Percentiles rank a stretch among this genome's conserved stretches.
Evolutionary conservation across 2,888 invertebrate genomes (phyloP).

Genomic region (Lasioglossum zephyrum): DNA sequence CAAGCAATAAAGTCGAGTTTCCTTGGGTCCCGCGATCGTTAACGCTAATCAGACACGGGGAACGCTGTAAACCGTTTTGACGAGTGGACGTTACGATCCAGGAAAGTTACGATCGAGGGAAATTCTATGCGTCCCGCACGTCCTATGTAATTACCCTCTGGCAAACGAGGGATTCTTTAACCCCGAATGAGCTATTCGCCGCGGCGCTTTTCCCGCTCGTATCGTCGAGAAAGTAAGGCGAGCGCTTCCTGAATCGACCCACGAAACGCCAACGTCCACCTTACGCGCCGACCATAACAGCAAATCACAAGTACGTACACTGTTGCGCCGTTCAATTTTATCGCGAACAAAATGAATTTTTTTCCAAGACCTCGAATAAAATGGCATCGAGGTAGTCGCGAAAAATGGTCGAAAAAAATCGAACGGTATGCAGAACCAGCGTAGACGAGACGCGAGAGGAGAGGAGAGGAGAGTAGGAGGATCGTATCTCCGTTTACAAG

Average conservation of each 20-base stretch:
- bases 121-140: slow-evolving; percentile 52
- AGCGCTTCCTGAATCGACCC: slow-evolving; percentile 14
- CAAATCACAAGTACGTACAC: neutral
- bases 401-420: neutral
- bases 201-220: slow-evolving; percentile 18
- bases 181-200: slow-evolving; percentile 55
- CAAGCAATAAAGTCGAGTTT: slow-evolving; percentile 4
- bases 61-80: slow-evolving; percentile 52
- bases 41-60: slow-evolving; percentile 56
- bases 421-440: neutral
- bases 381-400: slow-evolving; percentile 15
- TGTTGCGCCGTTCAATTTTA: neutral
- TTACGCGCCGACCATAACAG: neutral
- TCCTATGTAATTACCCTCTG: slow-evolving; percentile 59
- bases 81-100: slow-evolving; percentile 52
- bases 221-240: slow-evolving; percentile 22
- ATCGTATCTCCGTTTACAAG: slow-evolving; percentile 72
- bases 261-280: neutral
- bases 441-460: neutral
- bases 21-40: slow-evolving; percentile 27
- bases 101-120: slow-evolving; percentile 25
- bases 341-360: neutral
- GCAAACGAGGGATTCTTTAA: slow-evolving; percentile 58
- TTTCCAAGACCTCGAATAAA: neutral
- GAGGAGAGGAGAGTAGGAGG: neutral